phyloP scores from a whole-genome alignment of 2,797 vertebrate species.

The Poeciliopsis infans region DNA sequence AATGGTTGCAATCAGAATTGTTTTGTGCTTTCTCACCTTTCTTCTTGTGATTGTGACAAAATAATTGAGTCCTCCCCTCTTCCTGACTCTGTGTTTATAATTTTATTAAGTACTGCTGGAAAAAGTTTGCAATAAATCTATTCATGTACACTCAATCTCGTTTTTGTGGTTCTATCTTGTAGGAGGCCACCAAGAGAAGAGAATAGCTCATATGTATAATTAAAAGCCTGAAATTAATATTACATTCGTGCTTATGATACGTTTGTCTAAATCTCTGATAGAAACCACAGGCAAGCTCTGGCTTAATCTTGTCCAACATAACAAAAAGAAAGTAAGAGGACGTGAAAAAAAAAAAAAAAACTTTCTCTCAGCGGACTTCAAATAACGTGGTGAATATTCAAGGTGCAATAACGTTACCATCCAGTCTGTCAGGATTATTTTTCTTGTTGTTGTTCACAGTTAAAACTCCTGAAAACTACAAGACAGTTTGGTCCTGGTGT shows the following conservation, averaged over 20 bases:
- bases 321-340: not conserved
- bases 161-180: not conserved
- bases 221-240: not conserved
- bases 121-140: not conserved
- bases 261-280: not conserved
- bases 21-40: not conserved
- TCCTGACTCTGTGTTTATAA: not conserved
- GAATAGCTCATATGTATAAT: not conserved
- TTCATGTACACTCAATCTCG: not conserved
- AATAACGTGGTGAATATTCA: not conserved
- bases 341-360: not conserved
- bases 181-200: not conserved
- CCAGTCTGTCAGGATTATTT: not conserved
- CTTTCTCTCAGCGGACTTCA: not conserved
- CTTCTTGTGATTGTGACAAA: not conserved
- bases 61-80: not conserved
- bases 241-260: not conserved
- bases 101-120: not conserved
- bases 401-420: not conserved
- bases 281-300: not conserved
- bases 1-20: not conserved
- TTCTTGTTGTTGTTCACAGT: not conserved
- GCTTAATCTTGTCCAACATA: not conserved
- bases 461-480: not conserved
- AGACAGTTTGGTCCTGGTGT: constrained; percentile 4